These are phyloP conservation scores for Drosophila littoralis DNA, from an alignment of 1,140 invertebrate genomes.

Conservation along the genomic window DNA sequence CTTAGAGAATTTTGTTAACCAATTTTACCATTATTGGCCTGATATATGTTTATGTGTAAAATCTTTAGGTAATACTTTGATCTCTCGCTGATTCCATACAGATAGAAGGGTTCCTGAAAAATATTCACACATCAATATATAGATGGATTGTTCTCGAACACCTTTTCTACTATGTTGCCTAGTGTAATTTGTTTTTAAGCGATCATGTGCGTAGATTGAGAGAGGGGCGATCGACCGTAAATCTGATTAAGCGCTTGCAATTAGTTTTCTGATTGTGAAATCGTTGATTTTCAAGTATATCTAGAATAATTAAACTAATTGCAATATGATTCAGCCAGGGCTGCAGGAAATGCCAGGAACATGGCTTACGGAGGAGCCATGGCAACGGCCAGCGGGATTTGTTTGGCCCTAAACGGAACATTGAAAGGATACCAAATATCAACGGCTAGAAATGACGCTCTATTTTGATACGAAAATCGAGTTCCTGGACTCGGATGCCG, in stretches of 20 bases:
- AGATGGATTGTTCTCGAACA: background rate
- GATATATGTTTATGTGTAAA: no score
- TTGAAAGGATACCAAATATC: slow-evolving; percentile 3
- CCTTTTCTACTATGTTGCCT: background rate
- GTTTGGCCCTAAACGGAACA: background rate
- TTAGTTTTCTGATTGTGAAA: slow-evolving; percentile 18
- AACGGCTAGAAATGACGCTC: slow-evolving; percentile 87
- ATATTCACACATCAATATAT: background rate
- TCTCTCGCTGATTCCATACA: no score
- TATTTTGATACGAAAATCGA: slow-evolving; percentile 91
- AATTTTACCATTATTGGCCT: no score
- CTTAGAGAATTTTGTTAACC: no score
- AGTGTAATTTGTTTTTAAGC: slow-evolving; percentile 28
- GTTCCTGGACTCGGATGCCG: slow-evolving; percentile 88
- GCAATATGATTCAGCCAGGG: slow-evolving; percentile 5
- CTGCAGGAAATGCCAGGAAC: background rate
- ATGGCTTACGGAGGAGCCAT: slow-evolving; percentile 25
- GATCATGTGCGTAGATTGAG: slow-evolving; percentile 30
- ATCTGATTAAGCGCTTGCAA: slow-evolving; percentile 20
- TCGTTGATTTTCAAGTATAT: slow-evolving; percentile 8
- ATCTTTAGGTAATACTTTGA: no score
- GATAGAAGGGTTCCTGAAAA: no score
- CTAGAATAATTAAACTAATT: background rate
- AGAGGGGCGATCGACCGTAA: slow-evolving; percentile 23
- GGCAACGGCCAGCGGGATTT: slow-evolving; percentile 49